These are phyloP conservation scores for Solenopsis invicta DNA, from an alignment of 1,140 invertebrate species.

Conservation along the genomic window DNA sequence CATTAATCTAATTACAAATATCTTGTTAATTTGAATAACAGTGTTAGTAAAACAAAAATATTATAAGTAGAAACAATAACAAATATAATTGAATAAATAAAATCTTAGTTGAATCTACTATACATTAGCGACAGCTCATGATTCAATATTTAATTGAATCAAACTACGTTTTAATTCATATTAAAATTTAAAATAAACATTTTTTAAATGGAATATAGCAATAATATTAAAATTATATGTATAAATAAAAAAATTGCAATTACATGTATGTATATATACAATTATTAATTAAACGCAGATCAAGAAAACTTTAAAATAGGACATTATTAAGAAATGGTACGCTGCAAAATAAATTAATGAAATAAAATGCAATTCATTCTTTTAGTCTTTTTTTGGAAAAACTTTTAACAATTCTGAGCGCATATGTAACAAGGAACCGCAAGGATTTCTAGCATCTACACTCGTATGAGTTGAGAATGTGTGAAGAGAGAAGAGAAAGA, in stretches of 20 bases:
- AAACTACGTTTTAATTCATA: too few species aligned
- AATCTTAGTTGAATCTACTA: too few species aligned
- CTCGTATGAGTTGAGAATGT: constrained; percentile 55
- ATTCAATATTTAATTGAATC: too few species aligned
- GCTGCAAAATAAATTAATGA: background rate
- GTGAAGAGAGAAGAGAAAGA: constrained; percentile 63
- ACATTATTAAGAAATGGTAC: background rate
- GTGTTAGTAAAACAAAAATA: too few species aligned
- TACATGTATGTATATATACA: background rate
- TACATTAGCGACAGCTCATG: too few species aligned
- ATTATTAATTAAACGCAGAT: background rate
- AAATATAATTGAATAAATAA: too few species aligned
- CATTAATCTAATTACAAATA: too few species aligned
- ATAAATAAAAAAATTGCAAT: constrained; percentile 1
- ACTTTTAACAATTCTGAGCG: background rate
- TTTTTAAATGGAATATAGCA: too few species aligned
- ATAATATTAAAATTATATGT: too few species aligned
- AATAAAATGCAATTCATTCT: background rate
- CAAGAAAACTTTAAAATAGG: background rate
- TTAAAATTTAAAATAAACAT: too few species aligned
- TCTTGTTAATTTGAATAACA: too few species aligned
- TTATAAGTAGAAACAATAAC: too few species aligned
- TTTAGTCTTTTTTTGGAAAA: background rate
- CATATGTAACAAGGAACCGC: constrained; percentile 1
- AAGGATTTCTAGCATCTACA: constrained; percentile 47